Percentiles rank a stretch among this genome's conserved stretches.
Evolutionary conservation across 2,888 invertebrate genomes (phyloP).

Genomic region (Thumatha senex): DNA sequence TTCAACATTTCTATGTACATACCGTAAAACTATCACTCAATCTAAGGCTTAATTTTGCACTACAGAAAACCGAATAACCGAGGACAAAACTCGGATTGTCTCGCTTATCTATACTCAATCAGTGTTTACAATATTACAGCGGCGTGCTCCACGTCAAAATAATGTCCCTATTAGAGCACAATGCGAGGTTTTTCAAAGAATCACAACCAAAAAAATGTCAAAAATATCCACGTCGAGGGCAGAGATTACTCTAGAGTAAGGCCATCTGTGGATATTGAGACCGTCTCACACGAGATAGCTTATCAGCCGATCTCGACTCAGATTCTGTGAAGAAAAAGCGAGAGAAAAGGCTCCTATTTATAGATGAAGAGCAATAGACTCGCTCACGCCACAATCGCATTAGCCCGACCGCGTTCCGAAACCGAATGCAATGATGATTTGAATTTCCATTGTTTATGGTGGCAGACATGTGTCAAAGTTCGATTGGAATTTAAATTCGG

Average conservation of each 20-base stretch:
- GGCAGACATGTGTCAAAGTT: conserved; percentile 84
- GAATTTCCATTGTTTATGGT: conserved; percentile 83
- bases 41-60: conserved; percentile 45
- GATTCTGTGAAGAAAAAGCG: conserved; percentile 80
- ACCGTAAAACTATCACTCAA: conserved; percentile 32
- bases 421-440: conserved; percentile 79
- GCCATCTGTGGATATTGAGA: conserved; percentile 83
- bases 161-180: conserved; percentile 82
- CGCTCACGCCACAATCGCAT: conserved; percentile 77
- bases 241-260: conserved; percentile 77
- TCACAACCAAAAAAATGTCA: conserved; percentile 74
- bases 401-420: conserved; percentile 49
- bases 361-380: conserved; percentile 75
- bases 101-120: conserved; percentile 79
- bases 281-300: conserved; percentile 79
- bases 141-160: conserved; percentile 79
- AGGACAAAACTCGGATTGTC: conserved; percentile 67
- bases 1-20: conserved; percentile 28
- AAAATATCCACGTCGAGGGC: conserved; percentile 68
- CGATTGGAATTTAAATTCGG: conserved; percentile 83
- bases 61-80: conserved; percentile 55
- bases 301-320: conserved; percentile 78
- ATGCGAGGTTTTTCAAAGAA: conserved; percentile 76
- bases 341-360: conserved; percentile 82
- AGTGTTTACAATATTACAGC: conserved; percentile 78